A percentile compares a stretch with the other conserved stretches of the same genome.
Evolutionary conservation across 1,140 invertebrate genomes (phyloP).

Genomic region (Dendrolimus kikuchii): DNA sequence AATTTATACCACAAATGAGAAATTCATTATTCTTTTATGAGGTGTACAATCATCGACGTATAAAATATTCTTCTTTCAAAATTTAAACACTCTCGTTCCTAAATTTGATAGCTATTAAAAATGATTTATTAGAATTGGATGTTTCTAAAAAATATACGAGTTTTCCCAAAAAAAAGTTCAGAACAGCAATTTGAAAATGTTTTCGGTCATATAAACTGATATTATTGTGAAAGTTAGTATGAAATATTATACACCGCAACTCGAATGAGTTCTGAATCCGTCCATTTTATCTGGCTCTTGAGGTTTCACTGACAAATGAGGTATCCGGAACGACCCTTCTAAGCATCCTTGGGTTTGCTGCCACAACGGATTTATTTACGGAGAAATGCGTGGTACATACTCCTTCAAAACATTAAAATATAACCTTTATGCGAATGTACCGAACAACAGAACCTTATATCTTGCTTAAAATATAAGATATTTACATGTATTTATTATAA

Average conservation of each 20-base stretch:
- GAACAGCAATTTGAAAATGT: neutral
- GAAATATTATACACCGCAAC: constrained; percentile 18
- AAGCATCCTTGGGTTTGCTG: constrained; percentile 14
- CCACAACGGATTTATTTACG: constrained; percentile 7
- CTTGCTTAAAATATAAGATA: too few relatives aligned
- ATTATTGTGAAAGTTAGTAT: constrained; percentile 15
- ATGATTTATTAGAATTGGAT: too few relatives aligned
- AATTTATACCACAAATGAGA: too few relatives aligned
- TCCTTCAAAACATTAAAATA: too few relatives aligned
- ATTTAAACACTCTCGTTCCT: neutral
- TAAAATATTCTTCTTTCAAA: neutral
- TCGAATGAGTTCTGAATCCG: constrained; percentile 15
- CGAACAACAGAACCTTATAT: too few relatives aligned
- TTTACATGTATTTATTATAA: too few relatives aligned
- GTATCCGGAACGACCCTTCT: constrained; percentile 19
- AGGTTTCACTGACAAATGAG: constrained; percentile 32
- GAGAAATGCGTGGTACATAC: constrained; percentile 7
- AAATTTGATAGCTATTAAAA: neutral
- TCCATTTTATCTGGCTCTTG: constrained; percentile 31
- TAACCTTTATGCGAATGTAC: too few relatives aligned
- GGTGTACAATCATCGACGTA: neutral
- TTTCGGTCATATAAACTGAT: constrained; percentile 1
- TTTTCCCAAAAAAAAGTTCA: neutral
- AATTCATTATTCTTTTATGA: too few relatives aligned
- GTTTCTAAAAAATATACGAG: too few relatives aligned